These are phyloP conservation scores for Drosophila parthenogenetica DNA, from an alignment of 2,888 invertebrate genomes.

Conservation along the genomic window DNA sequence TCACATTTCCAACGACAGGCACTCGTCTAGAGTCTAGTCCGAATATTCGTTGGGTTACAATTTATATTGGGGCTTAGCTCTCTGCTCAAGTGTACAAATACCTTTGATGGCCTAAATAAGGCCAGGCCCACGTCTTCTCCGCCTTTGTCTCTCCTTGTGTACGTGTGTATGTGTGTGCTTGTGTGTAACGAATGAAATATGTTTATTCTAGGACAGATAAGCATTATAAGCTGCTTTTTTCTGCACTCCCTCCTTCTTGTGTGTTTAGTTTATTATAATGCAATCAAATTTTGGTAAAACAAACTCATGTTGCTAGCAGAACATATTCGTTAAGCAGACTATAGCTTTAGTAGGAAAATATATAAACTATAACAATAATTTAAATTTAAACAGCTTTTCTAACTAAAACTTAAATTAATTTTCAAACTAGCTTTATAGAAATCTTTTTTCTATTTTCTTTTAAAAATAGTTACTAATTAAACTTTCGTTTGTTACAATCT, in stretches of 20 bases:
- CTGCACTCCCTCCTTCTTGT: constrained; percentile 18
- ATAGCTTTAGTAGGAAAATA: not conserved
- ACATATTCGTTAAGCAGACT: not conserved
- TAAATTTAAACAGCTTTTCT: not conserved
- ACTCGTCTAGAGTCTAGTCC: not conserved
- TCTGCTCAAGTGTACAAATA: constrained; percentile 25
- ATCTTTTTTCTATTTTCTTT: no score
- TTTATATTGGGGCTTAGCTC: constrained; percentile 17
- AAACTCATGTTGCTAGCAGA: not conserved
- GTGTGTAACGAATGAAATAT: constrained; percentile 25
- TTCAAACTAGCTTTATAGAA: no score
- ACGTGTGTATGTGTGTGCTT: constrained; percentile 1
- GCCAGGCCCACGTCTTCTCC: not conserved
- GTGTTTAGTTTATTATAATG: constrained; percentile 30
- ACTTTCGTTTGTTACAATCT: constrained; percentile 4
- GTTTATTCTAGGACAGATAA: constrained; percentile 14
- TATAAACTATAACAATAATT: not conserved
- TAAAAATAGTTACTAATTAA: constrained; percentile 3
- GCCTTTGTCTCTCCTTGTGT: not conserved
- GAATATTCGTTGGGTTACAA: constrained; percentile 12
- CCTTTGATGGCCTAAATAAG: constrained; percentile 24
- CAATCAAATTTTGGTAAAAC: constrained; percentile 11
- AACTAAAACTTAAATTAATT: no score
- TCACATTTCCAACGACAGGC: constrained; percentile 13
- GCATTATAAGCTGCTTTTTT: constrained; percentile 21